Evolutionary conservation across 2,888 invertebrate species (phyloP).

Genomic region (Eledone cirrhosa): DNA sequence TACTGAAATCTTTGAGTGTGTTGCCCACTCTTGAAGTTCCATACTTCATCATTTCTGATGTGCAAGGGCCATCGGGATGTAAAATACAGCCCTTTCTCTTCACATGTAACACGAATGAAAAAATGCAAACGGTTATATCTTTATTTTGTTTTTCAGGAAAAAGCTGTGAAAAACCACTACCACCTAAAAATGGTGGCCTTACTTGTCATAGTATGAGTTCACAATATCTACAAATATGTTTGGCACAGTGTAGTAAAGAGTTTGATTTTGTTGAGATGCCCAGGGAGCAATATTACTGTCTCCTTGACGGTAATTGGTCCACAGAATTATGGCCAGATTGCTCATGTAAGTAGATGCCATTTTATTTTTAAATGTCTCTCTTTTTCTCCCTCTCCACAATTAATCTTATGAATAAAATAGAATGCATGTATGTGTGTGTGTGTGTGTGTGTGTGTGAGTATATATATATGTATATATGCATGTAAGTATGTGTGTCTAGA

Average conservation of each 20-base stretch:
- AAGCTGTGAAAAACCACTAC: slow-evolving; percentile 33
- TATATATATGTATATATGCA: neutral
- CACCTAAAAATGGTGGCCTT: slow-evolving; percentile 38
- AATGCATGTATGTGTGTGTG: neutral
- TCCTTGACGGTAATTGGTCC: slow-evolving; percentile 37
- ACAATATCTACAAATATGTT: slow-evolving; percentile 32
- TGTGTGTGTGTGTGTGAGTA: neutral
- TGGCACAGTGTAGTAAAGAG: slow-evolving; percentile 34
- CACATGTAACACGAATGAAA: neutral
- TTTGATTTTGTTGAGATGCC: slow-evolving; percentile 38
- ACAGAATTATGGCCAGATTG: slow-evolving; percentile 40
- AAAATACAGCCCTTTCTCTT: too few species aligned
- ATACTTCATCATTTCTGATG: too few species aligned
- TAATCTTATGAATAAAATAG: too few species aligned
- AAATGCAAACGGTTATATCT: too few species aligned
- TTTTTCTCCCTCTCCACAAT: too few species aligned
- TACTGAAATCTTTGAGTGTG: too few species aligned
- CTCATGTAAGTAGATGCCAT: slow-evolving; percentile 35
- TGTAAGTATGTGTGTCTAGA: neutral
- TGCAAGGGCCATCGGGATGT: too few species aligned
- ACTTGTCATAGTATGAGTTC: slow-evolving; percentile 31
- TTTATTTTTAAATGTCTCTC: too few species aligned
- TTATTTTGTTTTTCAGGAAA: slow-evolving; percentile 34
- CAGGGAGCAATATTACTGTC: slow-evolving; percentile 35
- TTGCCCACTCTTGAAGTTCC: too few species aligned